These are phyloP conservation scores for Lochmaea capreae DNA, from an alignment of 2,888 invertebrate species.

Conservation along the genomic window DNA sequence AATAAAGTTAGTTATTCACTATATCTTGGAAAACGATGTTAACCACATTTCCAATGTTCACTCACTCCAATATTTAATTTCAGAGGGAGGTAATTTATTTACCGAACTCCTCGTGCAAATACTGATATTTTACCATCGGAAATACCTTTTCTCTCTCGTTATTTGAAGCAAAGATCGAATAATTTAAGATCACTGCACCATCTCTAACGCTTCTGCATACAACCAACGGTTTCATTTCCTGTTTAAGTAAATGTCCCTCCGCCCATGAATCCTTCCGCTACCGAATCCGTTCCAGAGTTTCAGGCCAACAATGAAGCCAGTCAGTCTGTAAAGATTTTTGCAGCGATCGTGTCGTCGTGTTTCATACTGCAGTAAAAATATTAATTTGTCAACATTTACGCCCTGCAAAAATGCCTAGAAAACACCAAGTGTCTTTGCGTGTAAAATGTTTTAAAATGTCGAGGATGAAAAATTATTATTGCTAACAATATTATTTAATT, in stretches of 20 bases:
- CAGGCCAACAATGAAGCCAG: slow-evolving; percentile 31
- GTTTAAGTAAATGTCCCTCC: background rate
- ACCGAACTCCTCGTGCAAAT: too few relatives aligned
- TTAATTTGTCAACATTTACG: slow-evolving; percentile 6
- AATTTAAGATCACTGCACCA: background rate
- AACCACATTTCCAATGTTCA: too few relatives aligned
- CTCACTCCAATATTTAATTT: too few relatives aligned
- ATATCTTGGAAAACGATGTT: too few relatives aligned
- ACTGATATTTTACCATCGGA: too few relatives aligned
- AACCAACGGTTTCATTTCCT: background rate
- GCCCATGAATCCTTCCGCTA: slow-evolving; percentile 12
- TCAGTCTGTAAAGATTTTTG: slow-evolving; percentile 34
- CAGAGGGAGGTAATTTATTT: too few relatives aligned
- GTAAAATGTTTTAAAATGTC: slow-evolving; percentile 18
- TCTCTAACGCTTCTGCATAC: background rate
- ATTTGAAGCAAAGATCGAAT: background rate
- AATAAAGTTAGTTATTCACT: too few relatives aligned
- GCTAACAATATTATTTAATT: slow-evolving; percentile 17
- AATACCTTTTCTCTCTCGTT: background rate
- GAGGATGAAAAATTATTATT: slow-evolving; percentile 12
- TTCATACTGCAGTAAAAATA: slow-evolving; percentile 17
- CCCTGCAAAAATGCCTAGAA: slow-evolving; percentile 23
- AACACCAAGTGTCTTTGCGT: slow-evolving; percentile 23
- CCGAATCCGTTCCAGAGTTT: slow-evolving; percentile 10
- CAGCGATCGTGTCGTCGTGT: slow-evolving; percentile 24